Percentiles rank a stretch among this genome's conserved stretches.
Conservation (phyloP, 2,888 invertebrate genomes). For the Pinctada fucata region DNA sequence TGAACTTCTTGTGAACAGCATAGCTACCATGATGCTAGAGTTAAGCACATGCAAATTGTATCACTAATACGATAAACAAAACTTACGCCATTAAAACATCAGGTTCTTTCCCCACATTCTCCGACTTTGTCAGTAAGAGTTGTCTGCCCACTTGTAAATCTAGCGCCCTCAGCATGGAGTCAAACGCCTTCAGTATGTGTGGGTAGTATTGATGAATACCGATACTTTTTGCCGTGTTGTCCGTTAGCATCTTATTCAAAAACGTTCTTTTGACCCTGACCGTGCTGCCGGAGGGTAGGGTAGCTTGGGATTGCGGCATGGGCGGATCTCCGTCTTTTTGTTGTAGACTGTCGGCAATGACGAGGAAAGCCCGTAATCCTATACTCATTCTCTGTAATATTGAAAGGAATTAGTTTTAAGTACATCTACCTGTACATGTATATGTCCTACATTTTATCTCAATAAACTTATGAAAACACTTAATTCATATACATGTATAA, state of each 20-base stretch:
- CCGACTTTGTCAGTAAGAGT: slow-evolving; percentile 95
- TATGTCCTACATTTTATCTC: no score
- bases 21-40: no score
- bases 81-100: slow-evolving; percentile 77
- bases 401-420: slow-evolving; percentile 3
- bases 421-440: no score
- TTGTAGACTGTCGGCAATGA: slow-evolving; percentile 98
- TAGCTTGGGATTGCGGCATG: slow-evolving; percentile 97
- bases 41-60: background rate
- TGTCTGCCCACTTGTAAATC: slow-evolving; percentile 98
- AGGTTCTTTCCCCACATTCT: slow-evolving; percentile 91
- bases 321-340: slow-evolving; percentile 99
- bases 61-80: background rate
- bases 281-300: slow-evolving; percentile 96
- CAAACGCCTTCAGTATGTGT: slow-evolving; percentile 95
- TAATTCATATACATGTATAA: no score
- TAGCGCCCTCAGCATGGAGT: slow-evolving; percentile 94
- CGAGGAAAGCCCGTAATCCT: slow-evolving; percentile 96
- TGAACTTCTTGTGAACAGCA: no score
- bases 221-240: slow-evolving; percentile 96
- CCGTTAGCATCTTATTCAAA: slow-evolving; percentile 89
- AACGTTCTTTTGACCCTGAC: slow-evolving; percentile 96
- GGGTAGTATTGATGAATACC: slow-evolving; percentile 98
- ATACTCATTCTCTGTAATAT: slow-evolving; percentile 91
- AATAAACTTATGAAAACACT: no score